phyloP scores from a whole-genome alignment of 2,888 invertebrate genomes.

The Oconnorella tubifera region DNA sequence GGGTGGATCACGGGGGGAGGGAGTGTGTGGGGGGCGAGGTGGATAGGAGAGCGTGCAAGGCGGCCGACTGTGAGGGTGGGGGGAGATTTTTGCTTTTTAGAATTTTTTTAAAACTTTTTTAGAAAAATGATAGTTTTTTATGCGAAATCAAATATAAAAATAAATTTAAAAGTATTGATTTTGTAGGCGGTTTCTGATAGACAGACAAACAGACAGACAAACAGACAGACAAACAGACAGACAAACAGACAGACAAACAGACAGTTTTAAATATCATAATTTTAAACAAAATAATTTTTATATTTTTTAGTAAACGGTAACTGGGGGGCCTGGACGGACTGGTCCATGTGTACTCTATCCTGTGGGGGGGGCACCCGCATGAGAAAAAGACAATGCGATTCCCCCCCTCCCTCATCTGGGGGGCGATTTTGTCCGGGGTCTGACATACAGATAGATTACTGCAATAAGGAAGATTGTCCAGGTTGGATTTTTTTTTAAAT shows the following conservation, averaged over 20 bases:
- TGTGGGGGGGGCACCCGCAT: constrained; percentile 61
- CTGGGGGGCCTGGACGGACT: constrained; percentile 62
- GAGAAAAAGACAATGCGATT: constrained; percentile 59
- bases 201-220: too few relatives aligned
- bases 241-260: too few relatives aligned
- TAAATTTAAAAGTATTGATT: not conserved
- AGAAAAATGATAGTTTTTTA: too few relatives aligned
- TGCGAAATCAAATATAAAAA: too few relatives aligned
- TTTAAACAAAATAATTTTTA: too few relatives aligned
- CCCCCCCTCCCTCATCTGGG: constrained; percentile 51
- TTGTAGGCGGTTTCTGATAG: not conserved
- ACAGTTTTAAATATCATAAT: too few relatives aligned
- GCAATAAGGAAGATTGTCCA: constrained; percentile 51
- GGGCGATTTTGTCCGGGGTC: constrained; percentile 48
- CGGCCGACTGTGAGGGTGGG: constrained; percentile 56
- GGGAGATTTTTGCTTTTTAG: too few relatives aligned
- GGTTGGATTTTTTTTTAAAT: constrained; percentile 42
- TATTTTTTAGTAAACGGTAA: constrained; percentile 46
- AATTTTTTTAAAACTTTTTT: too few relatives aligned
- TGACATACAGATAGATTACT: constrained; percentile 45
- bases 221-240: too few relatives aligned
- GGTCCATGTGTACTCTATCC: constrained; percentile 61
- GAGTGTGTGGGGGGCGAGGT: constrained; percentile 53
- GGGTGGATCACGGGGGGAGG: constrained; percentile 55
- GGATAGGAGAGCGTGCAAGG: constrained; percentile 56